A percentile compares a stretch with the other conserved stretches of the same genome.
Conservation (phyloP, 2,888 invertebrate species). For the Eueremaeus valkanovi region DNA sequence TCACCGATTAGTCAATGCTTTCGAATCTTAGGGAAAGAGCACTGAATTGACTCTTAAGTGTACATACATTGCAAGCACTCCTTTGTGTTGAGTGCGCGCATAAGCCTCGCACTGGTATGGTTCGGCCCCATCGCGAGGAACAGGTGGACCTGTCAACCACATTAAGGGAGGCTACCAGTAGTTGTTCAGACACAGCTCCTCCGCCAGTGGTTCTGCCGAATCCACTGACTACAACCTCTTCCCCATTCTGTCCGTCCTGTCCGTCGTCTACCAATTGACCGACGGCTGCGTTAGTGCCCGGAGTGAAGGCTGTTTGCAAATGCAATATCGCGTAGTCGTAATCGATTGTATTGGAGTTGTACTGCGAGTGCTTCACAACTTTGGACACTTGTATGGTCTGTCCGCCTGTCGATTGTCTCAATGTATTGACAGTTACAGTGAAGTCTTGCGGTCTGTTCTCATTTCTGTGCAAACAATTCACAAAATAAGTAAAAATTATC, state of each 20-base stretch:
- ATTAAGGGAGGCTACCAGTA: neutral
- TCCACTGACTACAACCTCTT: slow-evolving; percentile 10
- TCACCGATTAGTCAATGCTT: neutral
- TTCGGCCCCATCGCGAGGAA: neutral
- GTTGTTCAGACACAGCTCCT: neutral
- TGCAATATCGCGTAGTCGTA: slow-evolving; percentile 33
- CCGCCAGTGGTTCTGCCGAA: slow-evolving; percentile 5
- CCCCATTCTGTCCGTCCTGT: neutral
- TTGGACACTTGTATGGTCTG: neutral
- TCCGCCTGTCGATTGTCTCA: slow-evolving; percentile 4
- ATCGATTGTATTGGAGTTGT: slow-evolving; percentile 24
- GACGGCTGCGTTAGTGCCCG: slow-evolving; percentile 19
- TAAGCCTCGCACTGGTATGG: slow-evolving; percentile 11
- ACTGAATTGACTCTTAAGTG: neutral
- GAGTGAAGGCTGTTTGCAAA: slow-evolving; percentile 5
- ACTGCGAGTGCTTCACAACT: slow-evolving; percentile 17
- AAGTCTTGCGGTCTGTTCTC: slow-evolving; percentile 20
- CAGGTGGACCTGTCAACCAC: neutral
- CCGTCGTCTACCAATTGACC: neutral
- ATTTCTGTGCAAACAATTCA: neutral
- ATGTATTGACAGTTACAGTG: neutral
- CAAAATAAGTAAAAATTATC: neutral
- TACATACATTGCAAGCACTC: slow-evolving; percentile 21
- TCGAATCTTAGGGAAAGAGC: neutral
- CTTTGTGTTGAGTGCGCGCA: slow-evolving; percentile 14